Conservation (phyloP, 1,140 invertebrate genomes). For the Brachionus asplanchnoidis region DNA sequence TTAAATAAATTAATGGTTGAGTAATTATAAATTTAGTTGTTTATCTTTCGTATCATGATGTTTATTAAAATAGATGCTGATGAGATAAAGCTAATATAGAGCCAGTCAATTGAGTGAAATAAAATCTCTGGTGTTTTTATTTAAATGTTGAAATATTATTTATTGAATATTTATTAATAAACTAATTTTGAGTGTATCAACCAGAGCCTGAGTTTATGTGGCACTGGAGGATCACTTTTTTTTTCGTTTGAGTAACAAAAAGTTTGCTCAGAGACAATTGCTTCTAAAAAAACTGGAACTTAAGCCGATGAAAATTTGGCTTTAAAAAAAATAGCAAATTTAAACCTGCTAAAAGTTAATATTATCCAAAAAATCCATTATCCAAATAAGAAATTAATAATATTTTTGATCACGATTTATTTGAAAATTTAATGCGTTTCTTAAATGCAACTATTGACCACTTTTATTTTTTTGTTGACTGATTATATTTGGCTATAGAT, state of each 20-base stretch:
- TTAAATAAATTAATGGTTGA: slow-evolving; percentile 21
- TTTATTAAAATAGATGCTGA: not conserved
- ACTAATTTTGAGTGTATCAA: not conserved
- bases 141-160: slow-evolving; percentile 1
- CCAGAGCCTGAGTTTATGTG: not conserved
- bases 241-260: not conserved
- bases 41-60: slow-evolving; percentile 6
- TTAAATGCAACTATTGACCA: not conserved
- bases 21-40: not conserved
- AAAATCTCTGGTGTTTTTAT: not conserved
- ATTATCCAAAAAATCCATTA: not conserved
- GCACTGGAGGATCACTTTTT: not conserved
- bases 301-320: not conserved
- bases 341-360: not conserved
- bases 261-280: not conserved
- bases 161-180: not conserved
- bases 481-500: not conserved
- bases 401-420: not conserved
- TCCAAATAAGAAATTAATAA: not conserved
- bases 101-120: not conserved
- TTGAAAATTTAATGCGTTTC: not conserved
- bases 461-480: not conserved
- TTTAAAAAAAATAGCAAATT: not conserved
- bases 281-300: not conserved
- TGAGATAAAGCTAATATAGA: not conserved